Conservation (phyloP, 2,113 vertebrate genomes). For the Poicephalus gulielmi region DNA sequence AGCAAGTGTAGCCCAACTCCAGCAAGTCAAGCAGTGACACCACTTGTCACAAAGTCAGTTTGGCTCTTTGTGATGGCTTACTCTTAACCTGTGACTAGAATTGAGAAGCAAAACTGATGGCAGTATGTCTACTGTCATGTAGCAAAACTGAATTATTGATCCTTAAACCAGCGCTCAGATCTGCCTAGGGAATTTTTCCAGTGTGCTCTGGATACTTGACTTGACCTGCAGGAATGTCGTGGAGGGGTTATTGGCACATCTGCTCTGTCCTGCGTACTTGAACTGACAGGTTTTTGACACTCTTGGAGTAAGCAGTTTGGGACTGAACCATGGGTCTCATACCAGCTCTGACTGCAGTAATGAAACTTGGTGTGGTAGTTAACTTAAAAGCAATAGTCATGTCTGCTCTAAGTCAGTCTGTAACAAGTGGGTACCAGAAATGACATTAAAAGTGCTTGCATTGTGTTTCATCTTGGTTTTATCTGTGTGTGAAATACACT, state of each 20-base stretch:
- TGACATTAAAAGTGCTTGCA: conserved; percentile 78
- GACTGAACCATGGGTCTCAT: conserved; percentile 40
- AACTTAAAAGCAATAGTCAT: conserved; percentile 22
- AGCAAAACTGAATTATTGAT: conserved; percentile 13
- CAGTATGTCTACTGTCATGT: conserved; percentile 12
- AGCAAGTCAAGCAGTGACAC: conserved; percentile 28
- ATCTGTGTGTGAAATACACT: conserved; percentile 45
- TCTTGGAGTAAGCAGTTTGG: conserved; percentile 61
- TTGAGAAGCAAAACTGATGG: conserved; percentile 20
- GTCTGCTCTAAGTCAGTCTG: conserved; percentile 57
- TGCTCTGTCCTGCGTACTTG: conserved; percentile 55
- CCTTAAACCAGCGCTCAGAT: conserved; percentile 43
- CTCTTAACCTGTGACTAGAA: conserved; percentile 27
- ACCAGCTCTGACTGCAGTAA: conserved; percentile 60
- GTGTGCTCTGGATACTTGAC: conserved; percentile 29
- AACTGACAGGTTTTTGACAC: conserved; percentile 57
- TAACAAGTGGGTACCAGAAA: conserved; percentile 71
- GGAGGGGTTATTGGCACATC: conserved; percentile 55
- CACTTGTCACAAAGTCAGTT: conserved; percentile 24
- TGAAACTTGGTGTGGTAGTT: conserved; percentile 58
- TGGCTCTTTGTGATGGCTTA: conserved; percentile 22
- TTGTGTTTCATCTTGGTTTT: conserved; percentile 81
- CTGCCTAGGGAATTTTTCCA: background rate
- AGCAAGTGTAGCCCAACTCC: conserved; percentile 9
- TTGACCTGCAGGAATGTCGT: conserved; percentile 35